A percentile compares a stretch with the other conserved stretches of the same genome.
Evolutionary conservation across 2,113 vertebrate genomes (phyloP).

Genomic region (Scolopax mira): DNA sequence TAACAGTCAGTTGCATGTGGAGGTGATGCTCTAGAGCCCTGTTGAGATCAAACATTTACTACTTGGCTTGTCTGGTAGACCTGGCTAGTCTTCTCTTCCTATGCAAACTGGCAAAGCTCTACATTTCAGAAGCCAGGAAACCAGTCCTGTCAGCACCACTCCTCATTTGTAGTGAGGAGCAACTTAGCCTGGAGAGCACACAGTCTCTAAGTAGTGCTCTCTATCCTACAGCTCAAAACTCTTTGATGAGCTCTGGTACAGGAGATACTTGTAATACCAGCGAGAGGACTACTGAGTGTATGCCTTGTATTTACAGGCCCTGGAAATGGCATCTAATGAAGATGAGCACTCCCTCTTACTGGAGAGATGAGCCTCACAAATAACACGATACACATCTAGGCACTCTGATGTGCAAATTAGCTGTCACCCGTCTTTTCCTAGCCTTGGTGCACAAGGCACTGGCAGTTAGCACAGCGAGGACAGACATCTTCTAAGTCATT

Average conservation of each 20-base stretch:
- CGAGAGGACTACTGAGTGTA: background rate
- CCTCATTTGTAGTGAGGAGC: background rate
- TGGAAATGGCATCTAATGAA: background rate
- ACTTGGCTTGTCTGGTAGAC: slow-evolving; percentile 40
- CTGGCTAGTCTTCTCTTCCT: slow-evolving; percentile 3
- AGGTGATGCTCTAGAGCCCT: slow-evolving; percentile 14
- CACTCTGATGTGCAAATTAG: background rate
- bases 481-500: background rate
- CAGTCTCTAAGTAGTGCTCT: background rate
- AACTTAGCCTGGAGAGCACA: background rate
- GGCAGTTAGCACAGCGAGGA: background rate
- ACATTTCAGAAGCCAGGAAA: background rate
- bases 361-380: background rate
- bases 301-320: background rate
- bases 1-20: slow-evolving; percentile 1
- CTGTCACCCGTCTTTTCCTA: background rate
- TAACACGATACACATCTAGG: background rate
- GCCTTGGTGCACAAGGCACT: background rate
- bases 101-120: slow-evolving; percentile 6
- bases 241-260: background rate
- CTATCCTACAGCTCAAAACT: slow-evolving; percentile 39
- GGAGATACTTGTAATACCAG: slow-evolving; percentile 21
- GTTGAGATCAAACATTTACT: slow-evolving; percentile 49
- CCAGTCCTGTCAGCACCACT: background rate
- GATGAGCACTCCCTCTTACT: background rate